phyloP scores from a whole-genome alignment of 1,140 invertebrate genomes.

The Ectropis grisescens region DNA sequence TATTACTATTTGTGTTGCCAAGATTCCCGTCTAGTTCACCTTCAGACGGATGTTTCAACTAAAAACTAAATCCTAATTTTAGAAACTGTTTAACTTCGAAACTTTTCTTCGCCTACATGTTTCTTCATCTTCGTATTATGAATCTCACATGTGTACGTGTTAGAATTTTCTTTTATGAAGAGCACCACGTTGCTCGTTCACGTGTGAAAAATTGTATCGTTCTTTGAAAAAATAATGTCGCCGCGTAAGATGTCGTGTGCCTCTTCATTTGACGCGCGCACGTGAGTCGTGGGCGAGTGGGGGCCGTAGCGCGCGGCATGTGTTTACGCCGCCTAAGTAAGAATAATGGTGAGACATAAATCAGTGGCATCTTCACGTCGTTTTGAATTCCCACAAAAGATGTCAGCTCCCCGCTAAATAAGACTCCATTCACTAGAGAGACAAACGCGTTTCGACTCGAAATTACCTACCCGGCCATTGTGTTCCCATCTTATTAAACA shows the following conservation, averaged over 20 bases:
- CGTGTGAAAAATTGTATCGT: no score
- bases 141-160: no score
- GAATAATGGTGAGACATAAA: conserved; percentile 40
- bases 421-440: conserved; percentile 18
- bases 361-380: conserved; percentile 36
- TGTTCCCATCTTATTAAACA: no score
- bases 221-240: no score
- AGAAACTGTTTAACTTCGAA: no score
- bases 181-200: no score
- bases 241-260: conserved; percentile 1
- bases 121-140: no score
- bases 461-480: no score
- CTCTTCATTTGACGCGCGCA: conserved; percentile 1
- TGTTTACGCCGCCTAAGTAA: conserved; percentile 42
- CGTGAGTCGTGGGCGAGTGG: conserved; percentile 1
- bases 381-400: conserved; percentile 38
- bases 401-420: conserved; percentile 20
- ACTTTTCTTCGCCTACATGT: no score
- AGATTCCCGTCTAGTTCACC: conserved; percentile 17
- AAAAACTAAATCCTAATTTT: conserved; percentile 1
- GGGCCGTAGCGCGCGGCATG: conserved; percentile 26
- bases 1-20: conserved; percentile 53
- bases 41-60: conserved; percentile 7
- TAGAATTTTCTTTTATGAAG: no score
- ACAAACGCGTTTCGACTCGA: conserved; percentile 1